A percentile compares a stretch with the other conserved stretches of the same genome.
Conservation (phyloP, 1,140 invertebrate species). For the Platorchestia sp. region DNA sequence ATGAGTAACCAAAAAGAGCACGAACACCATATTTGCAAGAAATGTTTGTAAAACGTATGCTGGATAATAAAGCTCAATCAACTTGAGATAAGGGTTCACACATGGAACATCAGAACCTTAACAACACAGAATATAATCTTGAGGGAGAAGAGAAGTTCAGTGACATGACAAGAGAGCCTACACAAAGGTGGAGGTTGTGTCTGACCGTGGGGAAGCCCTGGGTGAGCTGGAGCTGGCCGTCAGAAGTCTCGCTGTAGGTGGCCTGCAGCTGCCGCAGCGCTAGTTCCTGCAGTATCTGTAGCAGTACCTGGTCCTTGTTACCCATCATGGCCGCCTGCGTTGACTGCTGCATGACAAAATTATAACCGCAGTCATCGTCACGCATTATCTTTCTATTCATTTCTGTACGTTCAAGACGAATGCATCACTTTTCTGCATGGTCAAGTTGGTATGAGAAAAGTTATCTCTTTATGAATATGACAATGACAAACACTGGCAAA, state of each 20-base stretch:
- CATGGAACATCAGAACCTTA: background rate
- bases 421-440: too few relatives aligned
- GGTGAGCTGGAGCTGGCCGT: conserved; percentile 9
- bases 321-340: background rate
- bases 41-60: too few relatives aligned
- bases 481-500: too few relatives aligned
- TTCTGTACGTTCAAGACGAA: too few relatives aligned
- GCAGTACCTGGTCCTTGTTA: background rate
- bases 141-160: background rate
- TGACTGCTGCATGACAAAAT: background rate
- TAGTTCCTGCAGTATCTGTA: background rate
- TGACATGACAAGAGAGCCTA: background rate
- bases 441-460: too few relatives aligned
- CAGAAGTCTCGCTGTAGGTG: background rate
- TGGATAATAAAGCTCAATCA: background rate
- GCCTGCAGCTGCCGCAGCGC: conserved; percentile 29
- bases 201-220: background rate
- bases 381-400: too few relatives aligned
- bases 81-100: background rate
- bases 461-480: too few relatives aligned
- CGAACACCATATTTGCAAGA: too few relatives aligned
- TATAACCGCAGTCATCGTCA: background rate
- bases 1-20: too few relatives aligned
- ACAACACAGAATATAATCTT: background rate
- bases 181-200: background rate